Evolutionary conservation across 2,888 invertebrate species (phyloP).

Genomic region (Hirtodrosophila duncani): DNA sequence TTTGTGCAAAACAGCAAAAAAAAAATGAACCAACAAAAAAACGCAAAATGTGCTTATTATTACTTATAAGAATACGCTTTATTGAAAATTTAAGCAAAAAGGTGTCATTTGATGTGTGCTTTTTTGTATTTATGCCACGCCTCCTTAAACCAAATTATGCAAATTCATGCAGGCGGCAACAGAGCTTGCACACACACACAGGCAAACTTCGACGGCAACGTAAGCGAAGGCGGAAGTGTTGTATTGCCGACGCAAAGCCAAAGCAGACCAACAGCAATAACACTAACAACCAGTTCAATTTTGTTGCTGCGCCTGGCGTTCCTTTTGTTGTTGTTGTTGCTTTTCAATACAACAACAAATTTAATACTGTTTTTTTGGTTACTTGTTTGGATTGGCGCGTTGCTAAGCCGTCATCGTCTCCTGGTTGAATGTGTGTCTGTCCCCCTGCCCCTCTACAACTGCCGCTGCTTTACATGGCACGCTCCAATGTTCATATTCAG

Average conservation of each 20-base stretch:
- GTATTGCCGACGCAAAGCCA: constrained; percentile 8
- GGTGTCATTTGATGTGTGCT: constrained; percentile 36
- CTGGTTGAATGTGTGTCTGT: too few relatives aligned
- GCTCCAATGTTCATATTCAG: background rate
- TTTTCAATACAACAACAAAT: too few relatives aligned
- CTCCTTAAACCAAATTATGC: constrained; percentile 55
- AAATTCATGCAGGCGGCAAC: constrained; percentile 50
- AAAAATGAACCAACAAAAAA: constrained; percentile 13
- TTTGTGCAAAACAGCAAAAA: constrained; percentile 52
- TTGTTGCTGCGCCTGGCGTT: too few relatives aligned
- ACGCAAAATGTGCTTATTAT: constrained; percentile 37
- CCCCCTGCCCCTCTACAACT: too few relatives aligned
- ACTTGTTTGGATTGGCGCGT: too few relatives aligned
- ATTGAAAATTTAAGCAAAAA: constrained; percentile 29
- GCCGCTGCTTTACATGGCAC: too few relatives aligned
- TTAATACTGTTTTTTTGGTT: too few relatives aligned
- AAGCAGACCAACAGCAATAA: too few relatives aligned
- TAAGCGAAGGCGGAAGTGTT: constrained; percentile 26
- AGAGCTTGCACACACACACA: constrained; percentile 24
- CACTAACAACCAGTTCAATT: too few relatives aligned
- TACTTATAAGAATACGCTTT: constrained; percentile 23
- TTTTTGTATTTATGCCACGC: constrained; percentile 37
- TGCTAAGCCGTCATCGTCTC: too few relatives aligned
- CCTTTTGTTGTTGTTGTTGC: too few relatives aligned
- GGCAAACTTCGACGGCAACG: constrained; percentile 22